These are phyloP conservation scores for Gadopsis bispinosus DNA, from an alignment of 2,797 vertebrate species.

Conservation along the genomic window DNA sequence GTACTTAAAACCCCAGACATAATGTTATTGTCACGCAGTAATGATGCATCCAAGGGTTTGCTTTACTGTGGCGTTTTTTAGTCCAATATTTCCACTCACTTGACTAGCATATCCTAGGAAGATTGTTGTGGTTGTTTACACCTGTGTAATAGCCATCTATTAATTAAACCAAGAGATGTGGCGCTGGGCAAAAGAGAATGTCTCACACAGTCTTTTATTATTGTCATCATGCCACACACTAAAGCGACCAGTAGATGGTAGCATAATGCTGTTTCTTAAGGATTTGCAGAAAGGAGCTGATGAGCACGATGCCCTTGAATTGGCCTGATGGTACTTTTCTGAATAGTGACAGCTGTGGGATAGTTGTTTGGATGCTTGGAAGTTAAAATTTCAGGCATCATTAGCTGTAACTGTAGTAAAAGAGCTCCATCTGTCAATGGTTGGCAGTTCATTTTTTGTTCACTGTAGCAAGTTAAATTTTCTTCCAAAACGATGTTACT, in stretches of 20 bases:
- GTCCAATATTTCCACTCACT: not conserved
- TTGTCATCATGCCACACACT: slow-evolving; percentile 5
- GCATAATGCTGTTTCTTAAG: slow-evolving; percentile 34
- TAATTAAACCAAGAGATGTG: not conserved
- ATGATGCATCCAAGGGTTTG: not conserved
- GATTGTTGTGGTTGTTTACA: not conserved
- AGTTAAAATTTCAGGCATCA: slow-evolving; percentile 58
- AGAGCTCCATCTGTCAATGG: slow-evolving; percentile 52
- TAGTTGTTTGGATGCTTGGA: slow-evolving; percentile 49
- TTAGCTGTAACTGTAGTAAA: slow-evolving; percentile 56
- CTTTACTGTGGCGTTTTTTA: not conserved
- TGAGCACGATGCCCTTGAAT: slow-evolving; percentile 53
- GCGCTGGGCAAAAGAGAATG: not conserved
- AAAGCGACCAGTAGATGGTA: slow-evolving; percentile 75
- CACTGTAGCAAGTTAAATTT: not conserved
- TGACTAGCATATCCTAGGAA: not conserved
- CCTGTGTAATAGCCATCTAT: not conserved
- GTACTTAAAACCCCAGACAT: not conserved
- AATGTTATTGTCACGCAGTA: not conserved
- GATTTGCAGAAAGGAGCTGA: not conserved
- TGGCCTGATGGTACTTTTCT: slow-evolving; percentile 32
- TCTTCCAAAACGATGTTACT: not conserved
- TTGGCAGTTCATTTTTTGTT: slow-evolving; percentile 26
- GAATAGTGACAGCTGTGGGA: slow-evolving; percentile 64
- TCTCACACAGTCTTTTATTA: not conserved